These are phyloP conservation scores for Strongylocentrotus purpuratus DNA, from an alignment of 35 echinoderm and acorn worm species.

Conservation along the genomic window DNA sequence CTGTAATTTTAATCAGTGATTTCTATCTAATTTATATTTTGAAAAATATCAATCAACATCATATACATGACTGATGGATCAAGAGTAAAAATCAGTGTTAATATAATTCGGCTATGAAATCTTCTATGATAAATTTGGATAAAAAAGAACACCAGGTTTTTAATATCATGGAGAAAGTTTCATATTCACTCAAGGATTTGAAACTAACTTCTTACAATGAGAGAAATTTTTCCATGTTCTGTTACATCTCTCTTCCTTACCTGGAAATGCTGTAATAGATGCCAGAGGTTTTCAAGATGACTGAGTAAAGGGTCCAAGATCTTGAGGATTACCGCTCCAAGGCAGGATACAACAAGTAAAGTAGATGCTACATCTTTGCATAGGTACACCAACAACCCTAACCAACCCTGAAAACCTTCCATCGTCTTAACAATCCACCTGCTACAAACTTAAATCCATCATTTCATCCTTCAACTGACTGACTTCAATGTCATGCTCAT, in stretches of 20 bases:
- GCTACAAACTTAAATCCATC: not conserved
- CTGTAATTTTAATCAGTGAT: not conserved
- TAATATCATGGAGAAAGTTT: not conserved
- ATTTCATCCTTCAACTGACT: not conserved
- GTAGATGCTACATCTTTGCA: not conserved
- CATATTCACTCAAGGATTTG: not conserved
- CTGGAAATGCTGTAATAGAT: not conserved
- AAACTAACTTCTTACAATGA: not conserved
- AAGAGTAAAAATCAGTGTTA: not conserved
- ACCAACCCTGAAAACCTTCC: slow-evolving; percentile 20
- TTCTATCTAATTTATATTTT: not conserved
- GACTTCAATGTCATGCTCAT: not conserved
- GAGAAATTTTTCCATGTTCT: not conserved
- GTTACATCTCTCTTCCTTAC: not conserved
- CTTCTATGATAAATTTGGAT: not conserved
- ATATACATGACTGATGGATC: not conserved
- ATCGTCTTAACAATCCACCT: not conserved
- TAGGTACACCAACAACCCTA: not conserved
- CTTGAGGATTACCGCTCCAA: slow-evolving; percentile 30
- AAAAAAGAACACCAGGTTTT: not conserved
- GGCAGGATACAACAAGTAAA: not conserved
- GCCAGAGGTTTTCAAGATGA: not conserved
- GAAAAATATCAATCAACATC: not conserved
- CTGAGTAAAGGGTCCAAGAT: not conserved
- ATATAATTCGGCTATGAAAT: not conserved